Evolutionary conservation across 2,797 vertebrate species (phyloP).

Genomic region (Gobio occitaniae): DNA sequence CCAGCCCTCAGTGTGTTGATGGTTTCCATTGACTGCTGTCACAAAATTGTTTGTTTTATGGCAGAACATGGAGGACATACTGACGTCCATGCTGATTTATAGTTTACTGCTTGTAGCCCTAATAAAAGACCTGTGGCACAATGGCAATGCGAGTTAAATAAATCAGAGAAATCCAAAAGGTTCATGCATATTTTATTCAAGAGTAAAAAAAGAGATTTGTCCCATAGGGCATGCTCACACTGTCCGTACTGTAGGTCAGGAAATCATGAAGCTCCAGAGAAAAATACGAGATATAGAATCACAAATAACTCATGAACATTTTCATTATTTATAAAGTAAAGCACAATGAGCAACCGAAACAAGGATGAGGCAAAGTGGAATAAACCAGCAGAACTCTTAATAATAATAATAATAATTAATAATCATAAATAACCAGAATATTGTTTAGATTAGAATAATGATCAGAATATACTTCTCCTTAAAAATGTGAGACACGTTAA

Average conservation of each 20-base stretch:
- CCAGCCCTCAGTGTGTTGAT: too few species aligned
- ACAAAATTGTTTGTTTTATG: background rate
- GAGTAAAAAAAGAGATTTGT: slow-evolving; percentile 88
- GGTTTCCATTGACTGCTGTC: too few species aligned
- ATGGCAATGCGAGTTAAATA: background rate
- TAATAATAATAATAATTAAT: slow-evolving; percentile 77
- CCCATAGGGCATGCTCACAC: slow-evolving; percentile 87
- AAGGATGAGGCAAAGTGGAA: slow-evolving; percentile 75
- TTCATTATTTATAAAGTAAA: slow-evolving; percentile 77
- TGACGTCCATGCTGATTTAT: slow-evolving; percentile 1
- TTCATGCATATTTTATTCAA: slow-evolving; percentile 92
- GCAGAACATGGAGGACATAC: background rate
- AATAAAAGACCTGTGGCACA: background rate
- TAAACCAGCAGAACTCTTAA: slow-evolving; percentile 79
- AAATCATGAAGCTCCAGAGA: slow-evolving; percentile 67
- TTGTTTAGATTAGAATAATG: slow-evolving; percentile 72
- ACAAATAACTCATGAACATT: slow-evolving; percentile 57
- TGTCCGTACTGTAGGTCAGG: slow-evolving; percentile 79
- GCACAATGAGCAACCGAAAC: slow-evolving; percentile 78
- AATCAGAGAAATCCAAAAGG: slow-evolving; percentile 68
- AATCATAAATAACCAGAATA: slow-evolving; percentile 79
- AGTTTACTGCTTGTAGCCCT: background rate
- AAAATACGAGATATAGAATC: slow-evolving; percentile 70
- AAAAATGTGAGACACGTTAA: slow-evolving; percentile 73
- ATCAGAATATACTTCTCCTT: slow-evolving; percentile 74